Evolutionary conservation across 1,140 invertebrate genomes (phyloP), one percentile per base, ranked within the genome.

Genomic region (Callitettix versicolor): DNA sequence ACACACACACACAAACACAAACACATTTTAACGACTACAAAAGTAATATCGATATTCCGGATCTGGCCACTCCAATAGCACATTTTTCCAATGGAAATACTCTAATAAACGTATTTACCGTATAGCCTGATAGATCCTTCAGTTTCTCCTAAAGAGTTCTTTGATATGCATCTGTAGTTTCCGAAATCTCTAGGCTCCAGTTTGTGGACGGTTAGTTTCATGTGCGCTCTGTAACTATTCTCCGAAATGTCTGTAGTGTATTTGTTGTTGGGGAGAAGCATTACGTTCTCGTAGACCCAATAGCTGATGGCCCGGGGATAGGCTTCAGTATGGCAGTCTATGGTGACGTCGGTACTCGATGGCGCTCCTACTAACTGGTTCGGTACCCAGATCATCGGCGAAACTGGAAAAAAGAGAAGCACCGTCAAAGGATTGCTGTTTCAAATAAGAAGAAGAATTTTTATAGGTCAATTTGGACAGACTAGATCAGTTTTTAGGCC

Each of bases 261-360:
- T 65, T 89, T 91, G 63, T 85, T 86, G 34, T 84, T 87, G 0
- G 85, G 83, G 53, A 89, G 71, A n/a, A 90, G 79, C 86, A 90
- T 90, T 17, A 86, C 81, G 57, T 84, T 83, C 61, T 89, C 85
- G 66, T 87, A 85, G 26, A 87, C 85, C 92, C 92, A 95, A 72
- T 91, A 92, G 70, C 85, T 92, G 70, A 93, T 90, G 51, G 89
- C 88, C 58, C 86, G 79, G 46, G 92, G 92, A 71, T 88, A 87
- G 15, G 91, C 91, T 66, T 94, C 91, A 1, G 90, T 91, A 65
- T 91, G 83, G 68, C 92, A 95, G 71, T 95, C 90, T 65, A 95
- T 83, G 5, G 89, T 92, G 42, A 94, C 88, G 71, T 91, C 86
- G 21, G 87, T 91, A 42, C 86, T 87, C 36, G 84, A 76, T 46